Base-by-base conservation (phyloP, 2,888 invertebrate species). In the Ochropacha duplaris region DNA sequence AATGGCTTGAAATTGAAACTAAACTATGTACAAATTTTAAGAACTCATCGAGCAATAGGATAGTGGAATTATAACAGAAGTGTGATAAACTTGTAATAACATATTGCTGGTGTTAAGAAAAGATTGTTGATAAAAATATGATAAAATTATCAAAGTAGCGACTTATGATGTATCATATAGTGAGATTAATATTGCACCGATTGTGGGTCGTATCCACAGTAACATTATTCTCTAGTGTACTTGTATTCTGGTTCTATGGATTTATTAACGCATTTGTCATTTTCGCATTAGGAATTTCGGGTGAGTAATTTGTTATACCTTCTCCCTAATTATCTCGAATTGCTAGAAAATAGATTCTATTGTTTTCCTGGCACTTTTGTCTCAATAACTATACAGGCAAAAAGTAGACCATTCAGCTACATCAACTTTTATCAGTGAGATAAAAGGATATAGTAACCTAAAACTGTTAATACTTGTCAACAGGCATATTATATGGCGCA, bases 211-310 rank as follows among this genome's bases (percentile, higher is more conserved):
- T 96, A 61, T 95, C 96, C 52, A 95, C 96, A 39, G 93, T 96
- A 59, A 96, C 96, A 58, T 88, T 97, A 66, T 93, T 97, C 57
- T 92, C 95, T 56, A 95, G 97, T 82, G 94, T 97, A 73, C 81
- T 97, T 65, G 92, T 97, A 51, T 98, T 96, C 88, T 98, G 97
- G 95, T 94, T 96, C 70, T 97, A 96, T 85, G 98, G 98, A 57
- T 96, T 96, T 72, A 79, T 96, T 59, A 89, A 96, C 67, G 96
- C 97, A 19, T 94, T 96, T 66, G 84, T 94, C 39, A 93, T 97
- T 57, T 94, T 98, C 61, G 91, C 94, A 66, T 89, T 95, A 59
- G 96, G 96, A 56, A 87, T 95, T 50, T 93, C 96, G 86, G 96
- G 97, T 96, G 93, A 87, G 86, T 51, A n/a, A 2, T 4, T n/a